Conservation (phyloP, 2,888 invertebrate species). For the Drosophila lacicola region DNA sequence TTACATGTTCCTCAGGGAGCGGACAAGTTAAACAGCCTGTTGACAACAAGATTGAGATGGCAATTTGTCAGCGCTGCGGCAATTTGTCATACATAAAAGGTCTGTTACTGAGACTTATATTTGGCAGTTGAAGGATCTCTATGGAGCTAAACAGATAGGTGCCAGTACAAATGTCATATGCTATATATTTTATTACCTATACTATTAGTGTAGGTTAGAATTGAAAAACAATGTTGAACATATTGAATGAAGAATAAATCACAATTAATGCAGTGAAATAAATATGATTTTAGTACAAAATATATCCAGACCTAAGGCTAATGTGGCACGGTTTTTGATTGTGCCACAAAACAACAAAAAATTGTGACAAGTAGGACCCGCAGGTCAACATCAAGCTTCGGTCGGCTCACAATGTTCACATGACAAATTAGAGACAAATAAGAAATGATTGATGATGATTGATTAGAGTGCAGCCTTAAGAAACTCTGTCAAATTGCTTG, state of each 20-base stretch:
- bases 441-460: conserved; percentile 34
- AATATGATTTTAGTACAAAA: too few relatives aligned
- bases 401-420: conserved; percentile 32
- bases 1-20: conserved; percentile 11
- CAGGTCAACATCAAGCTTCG: conserved; percentile 3
- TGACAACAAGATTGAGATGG: conserved; percentile 61
- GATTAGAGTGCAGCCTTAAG: conserved; percentile 27
- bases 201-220: too few relatives aligned
- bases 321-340: conserved; percentile 18
- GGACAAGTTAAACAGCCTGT: conserved; percentile 33
- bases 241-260: too few relatives aligned
- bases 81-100: conserved; percentile 48
- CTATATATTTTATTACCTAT: too few relatives aligned
- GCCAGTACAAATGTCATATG: too few relatives aligned
- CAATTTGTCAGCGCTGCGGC: conserved; percentile 52
- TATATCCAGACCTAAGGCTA: neutral
- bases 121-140: neutral
- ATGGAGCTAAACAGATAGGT: neutral
- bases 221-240: too few relatives aligned
- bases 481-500: neutral
- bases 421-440: conserved; percentile 17
- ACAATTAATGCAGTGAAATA: too few relatives aligned
- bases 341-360: conserved; percentile 7
- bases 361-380: conserved; percentile 1
- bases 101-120: neutral